Base-by-base conservation (phyloP, 2,113 vertebrate species). In the Apeltes quadracus region DNA sequence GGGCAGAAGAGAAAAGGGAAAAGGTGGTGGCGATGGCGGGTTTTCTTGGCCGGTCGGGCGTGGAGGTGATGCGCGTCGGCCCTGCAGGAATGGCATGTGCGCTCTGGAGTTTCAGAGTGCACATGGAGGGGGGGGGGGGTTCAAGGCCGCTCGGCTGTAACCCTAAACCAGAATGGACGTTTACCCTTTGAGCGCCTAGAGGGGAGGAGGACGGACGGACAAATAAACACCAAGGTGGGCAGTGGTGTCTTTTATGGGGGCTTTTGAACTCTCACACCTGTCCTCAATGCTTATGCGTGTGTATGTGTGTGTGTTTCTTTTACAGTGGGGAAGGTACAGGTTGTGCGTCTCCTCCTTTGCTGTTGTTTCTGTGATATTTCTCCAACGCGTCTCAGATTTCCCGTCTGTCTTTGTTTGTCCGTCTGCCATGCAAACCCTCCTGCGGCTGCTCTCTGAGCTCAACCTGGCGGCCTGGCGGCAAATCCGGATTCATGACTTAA, bases 141-240 rank as follows among this genome's bases (percentile, higher is more conserved):
- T 94, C 93, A 94, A 94, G 93, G 93, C 93, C 88, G 84, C 74
- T 82, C 68, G 84, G 74, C 81, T 89, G 94, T 91, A 94, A 94
- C 91, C 78, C 83, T 88, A 94, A 88, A 92, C 90, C 88, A 94
- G 94, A 94, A 94, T 94, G 93, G 92, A 93, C 91, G 81, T 93
- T 94, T 94, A 94, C 92, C 93, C 93, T 94, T 94, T 94, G 92
- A 94, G 88, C 11, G 83, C 87, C 74, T 85, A 79, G 51, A 61
- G 83, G 83, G 79, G 79, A 74, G 81, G 84, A 32, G 76, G 81
- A 69, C 70, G 75, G 69, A 67, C 78, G 87, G 83, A 81, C 92
- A 91, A 93, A 94, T 93, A 93, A 94, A 94, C 92, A 93, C 89
- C 81, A 87, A 89, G 91, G 92, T 90, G 85, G 87, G 69, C 82